These are phyloP conservation scores for Chiloscyllium plagiosum DNA, from an alignment of 2,113 vertebrate species.

Conservation along the genomic window DNA sequence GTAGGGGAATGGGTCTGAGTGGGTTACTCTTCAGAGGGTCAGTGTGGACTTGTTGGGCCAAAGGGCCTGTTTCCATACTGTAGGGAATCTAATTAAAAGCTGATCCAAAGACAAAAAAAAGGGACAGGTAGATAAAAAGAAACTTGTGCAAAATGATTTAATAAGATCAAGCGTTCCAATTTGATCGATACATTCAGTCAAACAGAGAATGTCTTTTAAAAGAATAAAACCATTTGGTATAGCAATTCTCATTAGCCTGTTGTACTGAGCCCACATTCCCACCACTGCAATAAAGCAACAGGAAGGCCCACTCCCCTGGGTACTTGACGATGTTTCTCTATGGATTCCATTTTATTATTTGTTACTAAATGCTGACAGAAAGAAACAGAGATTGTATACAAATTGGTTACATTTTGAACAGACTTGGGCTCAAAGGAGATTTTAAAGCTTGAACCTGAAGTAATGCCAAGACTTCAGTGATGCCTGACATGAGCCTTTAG, in stretches of 20 bases:
- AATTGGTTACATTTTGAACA: background rate
- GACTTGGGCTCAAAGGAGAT: background rate
- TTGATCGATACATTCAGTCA: background rate
- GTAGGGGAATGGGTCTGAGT: too few species aligned
- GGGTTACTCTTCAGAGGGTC: too few species aligned
- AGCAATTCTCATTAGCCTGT: background rate
- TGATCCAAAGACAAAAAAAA: background rate
- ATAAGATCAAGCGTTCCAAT: slow-evolving; percentile 22
- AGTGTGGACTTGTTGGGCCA: too few species aligned
- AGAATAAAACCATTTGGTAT: background rate
- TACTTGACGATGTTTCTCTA: too few species aligned
- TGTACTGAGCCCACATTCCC: background rate
- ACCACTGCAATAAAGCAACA: background rate
- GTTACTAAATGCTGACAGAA: background rate
- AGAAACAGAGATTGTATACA: background rate
- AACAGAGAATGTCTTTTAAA: background rate
- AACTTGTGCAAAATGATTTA: slow-evolving; percentile 33
- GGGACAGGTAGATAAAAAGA: background rate
- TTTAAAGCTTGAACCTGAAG: background rate
- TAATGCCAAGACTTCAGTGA: background rate
- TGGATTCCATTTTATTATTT: background rate
- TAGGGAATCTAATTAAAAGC: background rate
- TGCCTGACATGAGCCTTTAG: background rate
- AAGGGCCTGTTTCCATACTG: too few species aligned
- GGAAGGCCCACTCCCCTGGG: background rate